Conservation (phyloP, 1,140 invertebrate genomes). For the Neomicropteryx cornuta region DNA sequence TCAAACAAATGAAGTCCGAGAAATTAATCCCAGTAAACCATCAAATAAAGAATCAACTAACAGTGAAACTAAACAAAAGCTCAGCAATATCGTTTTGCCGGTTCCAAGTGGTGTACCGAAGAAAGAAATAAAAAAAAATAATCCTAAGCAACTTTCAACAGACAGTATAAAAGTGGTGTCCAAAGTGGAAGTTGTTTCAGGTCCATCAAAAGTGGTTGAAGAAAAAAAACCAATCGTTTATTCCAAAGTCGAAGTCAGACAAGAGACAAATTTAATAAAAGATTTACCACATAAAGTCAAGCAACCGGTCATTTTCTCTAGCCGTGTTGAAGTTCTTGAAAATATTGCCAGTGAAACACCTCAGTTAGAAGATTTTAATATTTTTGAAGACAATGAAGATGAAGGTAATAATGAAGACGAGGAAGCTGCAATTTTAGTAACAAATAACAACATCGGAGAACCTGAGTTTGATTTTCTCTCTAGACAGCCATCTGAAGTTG, state of each 20-base stretch:
- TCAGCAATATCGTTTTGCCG: constrained; percentile 14
- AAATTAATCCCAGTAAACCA: constrained; percentile 49
- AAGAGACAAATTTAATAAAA: constrained; percentile 8
- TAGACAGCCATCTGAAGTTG: constrained; percentile 66
- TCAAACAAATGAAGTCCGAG: too few species aligned
- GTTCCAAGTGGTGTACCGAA: constrained; percentile 35
- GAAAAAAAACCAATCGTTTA: constrained; percentile 12
- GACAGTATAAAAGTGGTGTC: constrained; percentile 39
- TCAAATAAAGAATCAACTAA: constrained; percentile 27
- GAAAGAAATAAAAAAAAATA: constrained; percentile 30
- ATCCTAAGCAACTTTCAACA: constrained; percentile 29
- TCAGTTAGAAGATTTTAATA: constrained; percentile 2
- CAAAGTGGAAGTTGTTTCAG: constrained; percentile 44
- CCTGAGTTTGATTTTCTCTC: constrained; percentile 76
- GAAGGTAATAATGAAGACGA: constrained; percentile 30
- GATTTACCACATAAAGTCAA: constrained; percentile 9
- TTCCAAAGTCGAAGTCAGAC: constrained; percentile 18
- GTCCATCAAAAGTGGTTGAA: constrained; percentile 35
- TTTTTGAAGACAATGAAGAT: too few species aligned
- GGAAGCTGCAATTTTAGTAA: constrained; percentile 35
- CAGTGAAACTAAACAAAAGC: constrained; percentile 24
- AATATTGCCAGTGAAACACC: too few species aligned
- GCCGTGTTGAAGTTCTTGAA: constrained; percentile 43
- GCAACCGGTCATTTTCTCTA: constrained; percentile 22
- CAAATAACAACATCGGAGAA: constrained; percentile 61